Evolutionary conservation across 2,888 invertebrate genomes (phyloP).

Genomic region (Auanema freiburgensis): DNA sequence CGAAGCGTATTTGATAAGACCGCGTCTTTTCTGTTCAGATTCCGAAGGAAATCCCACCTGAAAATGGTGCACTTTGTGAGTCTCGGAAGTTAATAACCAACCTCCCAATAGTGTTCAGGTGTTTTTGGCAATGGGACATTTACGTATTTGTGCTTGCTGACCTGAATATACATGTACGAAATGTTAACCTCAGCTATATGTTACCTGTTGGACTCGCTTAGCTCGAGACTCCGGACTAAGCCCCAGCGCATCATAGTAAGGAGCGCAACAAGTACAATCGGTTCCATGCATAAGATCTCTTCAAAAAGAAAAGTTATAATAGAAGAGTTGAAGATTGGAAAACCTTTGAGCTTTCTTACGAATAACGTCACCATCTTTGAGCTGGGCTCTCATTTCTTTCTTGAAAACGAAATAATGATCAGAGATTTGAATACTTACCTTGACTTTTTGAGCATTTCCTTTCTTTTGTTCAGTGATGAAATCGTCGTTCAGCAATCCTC

Average conservation of each 20-base stretch:
- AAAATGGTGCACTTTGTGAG: no score
- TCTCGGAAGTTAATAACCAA: neutral
- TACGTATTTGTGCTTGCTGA: conserved; percentile 47
- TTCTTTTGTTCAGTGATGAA: no score
- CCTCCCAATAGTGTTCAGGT: conserved; percentile 53
- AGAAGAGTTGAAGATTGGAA: neutral
- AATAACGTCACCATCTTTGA: conserved; percentile 9
- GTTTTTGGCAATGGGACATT: conserved; percentile 42
- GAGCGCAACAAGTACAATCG: conserved; percentile 45
- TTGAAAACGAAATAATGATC: no score
- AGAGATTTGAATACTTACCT: no score
- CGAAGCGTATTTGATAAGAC: conserved; percentile 4
- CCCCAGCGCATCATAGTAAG: conserved; percentile 47
- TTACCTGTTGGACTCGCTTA: conserved; percentile 47
- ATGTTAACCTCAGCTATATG: no score
- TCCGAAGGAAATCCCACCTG: conserved; percentile 16
- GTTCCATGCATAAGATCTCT: conserved; percentile 35
- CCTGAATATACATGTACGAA: conserved; percentile 21
- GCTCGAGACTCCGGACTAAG: conserved; percentile 35
- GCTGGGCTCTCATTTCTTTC: no score
- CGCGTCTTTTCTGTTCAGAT: conserved; percentile 13
- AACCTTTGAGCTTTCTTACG: conserved; percentile 13
- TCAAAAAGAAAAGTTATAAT: neutral
- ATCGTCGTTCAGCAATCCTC: no score
- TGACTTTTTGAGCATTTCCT: no score